These are phyloP conservation scores for Drosophila neonasuta DNA, from an alignment of 2,888 invertebrate genomes.

Conservation along the genomic window DNA sequence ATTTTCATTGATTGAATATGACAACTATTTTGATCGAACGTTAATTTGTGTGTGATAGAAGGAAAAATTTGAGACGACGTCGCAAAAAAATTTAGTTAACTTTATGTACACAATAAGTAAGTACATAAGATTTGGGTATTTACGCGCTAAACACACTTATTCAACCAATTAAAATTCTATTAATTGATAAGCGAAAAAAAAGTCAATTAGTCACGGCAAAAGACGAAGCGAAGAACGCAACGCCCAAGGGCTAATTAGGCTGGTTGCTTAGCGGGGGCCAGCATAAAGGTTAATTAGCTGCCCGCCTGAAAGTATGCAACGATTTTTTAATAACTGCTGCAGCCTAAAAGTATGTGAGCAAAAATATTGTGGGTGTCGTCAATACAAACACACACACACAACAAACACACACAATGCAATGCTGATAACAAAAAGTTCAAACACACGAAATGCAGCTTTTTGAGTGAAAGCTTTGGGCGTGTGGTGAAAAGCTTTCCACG, in stretches of 20 bases:
- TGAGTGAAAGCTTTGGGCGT: conserved; percentile 25
- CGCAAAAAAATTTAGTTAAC: background rate
- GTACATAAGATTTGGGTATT: conserved; percentile 20
- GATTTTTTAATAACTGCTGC: conserved; percentile 5
- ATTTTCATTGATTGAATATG: conserved; percentile 49
- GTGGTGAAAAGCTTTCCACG: conserved; percentile 61
- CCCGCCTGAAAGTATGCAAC: conserved; percentile 43
- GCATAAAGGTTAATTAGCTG: conserved; percentile 36
- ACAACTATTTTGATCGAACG: conserved; percentile 67
- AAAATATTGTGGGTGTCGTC: conserved; percentile 4
- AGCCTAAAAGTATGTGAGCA: conserved; percentile 44
- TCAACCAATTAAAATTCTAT: conserved; percentile 61
- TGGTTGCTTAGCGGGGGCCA: background rate
- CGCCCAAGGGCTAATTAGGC: conserved; percentile 37
- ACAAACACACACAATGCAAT: conserved; percentile 21
- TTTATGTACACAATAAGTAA: background rate
- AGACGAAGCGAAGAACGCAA: background rate
- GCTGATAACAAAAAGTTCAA: conserved; percentile 32
- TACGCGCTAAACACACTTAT: conserved; percentile 16
- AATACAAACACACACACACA: background rate
- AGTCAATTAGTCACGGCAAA: conserved; percentile 39
- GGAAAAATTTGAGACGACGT: conserved; percentile 45
- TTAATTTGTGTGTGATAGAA: conserved; percentile 61
- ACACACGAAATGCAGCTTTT: background rate
- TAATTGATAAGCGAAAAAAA: conserved; percentile 57